Evolutionary conservation across 2,113 vertebrate species (phyloP), one percentile per base, ranked within the genome.

Genomic region (Aptenodytes forsteri): DNA sequence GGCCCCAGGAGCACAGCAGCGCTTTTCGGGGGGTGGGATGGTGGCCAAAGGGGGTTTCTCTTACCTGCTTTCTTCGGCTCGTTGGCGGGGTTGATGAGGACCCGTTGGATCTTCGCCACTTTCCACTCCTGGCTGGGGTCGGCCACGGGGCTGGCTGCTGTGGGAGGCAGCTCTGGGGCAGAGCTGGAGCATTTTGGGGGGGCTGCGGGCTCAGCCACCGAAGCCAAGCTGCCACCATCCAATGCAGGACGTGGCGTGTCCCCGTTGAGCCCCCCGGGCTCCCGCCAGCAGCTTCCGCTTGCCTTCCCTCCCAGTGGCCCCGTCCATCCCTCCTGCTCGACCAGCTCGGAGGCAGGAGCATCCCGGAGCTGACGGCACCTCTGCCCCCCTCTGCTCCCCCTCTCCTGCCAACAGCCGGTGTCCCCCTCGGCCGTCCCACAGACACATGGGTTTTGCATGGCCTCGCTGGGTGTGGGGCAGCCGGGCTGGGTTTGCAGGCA

Each of bases 61-160:
- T 97, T 98, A 98, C 98, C 97, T 38, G 73, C 54, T 96, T 98
- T 98, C 97, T 93, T 97, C 1, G 66, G 79, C 84, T 97, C 84
- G 1, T 75, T 9, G 21, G 58, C 6, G 1, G 94, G 90, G 42
- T 78, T 71, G 55, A 97, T 90, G 80, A 96, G 81, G 40, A 97
- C 98, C 32, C 71, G 80, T 21, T 58, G 87, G 49, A 97, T 95
- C 95, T 97, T 98, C 83, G 87, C 94, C 46, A 93, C 47, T n/a
- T 97, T 96, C 98, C 98, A 97, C 46, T 98, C 97, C 40, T 96
- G 97, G 92, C 49, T 89, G 62, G 85, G 59, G 30, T 61, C 11
- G 0, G 13, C 52, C 0, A 0, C 13, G 25, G 80, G 77, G 61
- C 55, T 83, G 52, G 62, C 55, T 64, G 66, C 85, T 66, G 75